These are phyloP conservation scores for Calyptomena viridis DNA, from an alignment of 2,113 vertebrate species.

Conservation along the genomic window DNA sequence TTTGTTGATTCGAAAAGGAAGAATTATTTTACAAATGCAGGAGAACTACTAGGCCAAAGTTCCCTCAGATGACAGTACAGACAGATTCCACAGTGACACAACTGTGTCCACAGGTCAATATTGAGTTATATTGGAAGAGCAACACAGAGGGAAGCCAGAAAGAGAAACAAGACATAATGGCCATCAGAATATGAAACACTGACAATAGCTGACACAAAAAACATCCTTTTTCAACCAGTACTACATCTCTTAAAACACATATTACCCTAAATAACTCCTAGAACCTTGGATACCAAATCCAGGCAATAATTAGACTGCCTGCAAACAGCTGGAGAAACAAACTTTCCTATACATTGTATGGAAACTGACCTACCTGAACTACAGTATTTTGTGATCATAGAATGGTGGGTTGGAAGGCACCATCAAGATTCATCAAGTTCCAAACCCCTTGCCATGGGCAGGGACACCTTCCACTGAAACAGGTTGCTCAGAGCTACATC, in stretches of 20 bases:
- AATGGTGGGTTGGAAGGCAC: background rate
- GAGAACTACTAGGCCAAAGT: background rate
- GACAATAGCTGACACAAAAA: background rate
- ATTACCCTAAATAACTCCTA: background rate
- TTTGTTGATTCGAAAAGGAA: background rate
- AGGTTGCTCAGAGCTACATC: background rate
- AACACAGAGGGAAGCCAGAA: background rate
- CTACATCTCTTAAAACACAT: background rate
- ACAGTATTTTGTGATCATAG: background rate
- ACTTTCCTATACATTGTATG: background rate
- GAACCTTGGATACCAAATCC: background rate
- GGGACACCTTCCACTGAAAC: background rate
- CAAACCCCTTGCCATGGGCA: fast-evolving
- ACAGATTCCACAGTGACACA: background rate
- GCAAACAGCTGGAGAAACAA: background rate
- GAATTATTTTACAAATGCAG: background rate
- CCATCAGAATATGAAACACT: background rate
- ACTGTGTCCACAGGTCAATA: background rate
- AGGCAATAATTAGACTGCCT: background rate
- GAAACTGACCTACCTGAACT: background rate
- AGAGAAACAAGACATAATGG: background rate
- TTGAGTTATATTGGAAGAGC: background rate
- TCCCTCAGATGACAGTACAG: background rate
- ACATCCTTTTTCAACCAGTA: background rate
- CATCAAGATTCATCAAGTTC: background rate